These are phyloP conservation scores for Thysanoteuthis rhombus DNA, from an alignment of 2,888 invertebrate species.

Conservation along the genomic window DNA sequence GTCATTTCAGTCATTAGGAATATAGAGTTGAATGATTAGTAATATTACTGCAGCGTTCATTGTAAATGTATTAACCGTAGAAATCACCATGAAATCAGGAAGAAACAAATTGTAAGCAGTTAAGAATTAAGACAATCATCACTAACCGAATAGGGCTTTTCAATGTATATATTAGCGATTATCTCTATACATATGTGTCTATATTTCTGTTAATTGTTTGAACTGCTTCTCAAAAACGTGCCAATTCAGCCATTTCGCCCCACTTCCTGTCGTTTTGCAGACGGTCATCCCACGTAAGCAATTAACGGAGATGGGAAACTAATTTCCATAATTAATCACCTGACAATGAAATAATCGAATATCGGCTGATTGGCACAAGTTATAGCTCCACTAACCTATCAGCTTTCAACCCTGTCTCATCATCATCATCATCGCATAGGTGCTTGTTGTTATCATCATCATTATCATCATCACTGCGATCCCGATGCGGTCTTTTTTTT, in stretches of 20 bases:
- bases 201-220: background rate
- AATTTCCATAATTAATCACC: background rate
- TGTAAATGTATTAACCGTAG: too few species aligned
- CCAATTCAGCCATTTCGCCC: background rate
- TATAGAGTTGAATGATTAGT: too few species aligned
- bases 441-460: background rate
- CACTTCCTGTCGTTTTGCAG: background rate
- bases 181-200: background rate
- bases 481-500: background rate
- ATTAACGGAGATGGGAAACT: background rate
- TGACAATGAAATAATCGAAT: background rate
- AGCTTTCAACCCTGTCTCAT: background rate
- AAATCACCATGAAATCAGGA: background rate
- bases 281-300: background rate
- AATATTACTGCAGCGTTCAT: too few species aligned
- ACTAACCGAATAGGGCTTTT: background rate
- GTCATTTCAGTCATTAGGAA: too few species aligned
- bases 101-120: background rate
- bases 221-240: background rate
- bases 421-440: background rate
- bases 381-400: background rate
- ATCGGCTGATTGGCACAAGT: background rate
- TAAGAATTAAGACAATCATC: background rate
- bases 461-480: background rate
- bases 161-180: background rate